Evolutionary conservation across 2,113 vertebrate species (phyloP), one percentile per base, ranked within the genome.

Genomic region (Ancistrus triradiatus): DNA sequence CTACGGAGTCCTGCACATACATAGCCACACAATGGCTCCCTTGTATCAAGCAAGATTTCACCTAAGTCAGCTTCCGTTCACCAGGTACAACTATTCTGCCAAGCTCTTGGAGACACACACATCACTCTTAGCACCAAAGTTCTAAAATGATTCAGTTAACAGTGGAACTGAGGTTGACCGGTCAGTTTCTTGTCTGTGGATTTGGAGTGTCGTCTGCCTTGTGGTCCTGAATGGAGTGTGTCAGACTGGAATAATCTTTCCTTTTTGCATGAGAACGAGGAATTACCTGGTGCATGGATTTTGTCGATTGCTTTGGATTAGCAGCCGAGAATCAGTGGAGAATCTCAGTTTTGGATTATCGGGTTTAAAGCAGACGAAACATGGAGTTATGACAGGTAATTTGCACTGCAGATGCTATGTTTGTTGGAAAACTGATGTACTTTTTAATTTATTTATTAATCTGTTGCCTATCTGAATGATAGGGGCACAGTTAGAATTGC

Each of bases 11-110:
- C 52, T 43, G 37, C 17, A 48, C 68, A 70, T 70, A 58, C 68
- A 59, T 63, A 15, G 18, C 6, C 25, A 50, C 42, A 70, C 68
- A 70, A 70, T 70, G 60, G 44, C 59, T 56, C 52, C 31, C 59
- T 70, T 70, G 68, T 70, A 31, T 70, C 44, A 15, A 25, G n/a
- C 59, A 49, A 56, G 14, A 35, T 15, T 42, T 42, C 38, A 15
- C 4, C 51, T 19, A n/a, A 40, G 35, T 50, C 51, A 70, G 53
- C 51, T 58, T 59, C 60, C 50, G 24, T 48, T 43, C 44, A 58
- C 35, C 60, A 58, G 17, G 25, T 42, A 63, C 13, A 24, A 27
- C 47, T 13, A 56, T 25, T 70, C 25, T 27, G 14, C 35, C 49
- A 18, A 18, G 25, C 25, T 33, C 44, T 13, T 14, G 51, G 49